Conservation (phyloP, 2,888 invertebrate genomes). For the Blastobasis lacticolella region DNA sequence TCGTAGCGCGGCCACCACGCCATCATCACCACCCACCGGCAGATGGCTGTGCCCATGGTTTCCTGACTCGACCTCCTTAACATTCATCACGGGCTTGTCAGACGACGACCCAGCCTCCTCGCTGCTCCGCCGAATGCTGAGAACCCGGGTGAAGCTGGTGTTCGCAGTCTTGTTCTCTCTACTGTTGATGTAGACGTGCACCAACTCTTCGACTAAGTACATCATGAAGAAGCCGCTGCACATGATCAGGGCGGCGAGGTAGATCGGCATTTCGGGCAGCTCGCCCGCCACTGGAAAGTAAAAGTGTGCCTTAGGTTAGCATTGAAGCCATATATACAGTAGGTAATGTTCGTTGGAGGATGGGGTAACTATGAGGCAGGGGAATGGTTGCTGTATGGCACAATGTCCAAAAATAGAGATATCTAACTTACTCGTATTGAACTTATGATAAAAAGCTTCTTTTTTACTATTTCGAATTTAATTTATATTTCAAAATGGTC, state of each 20-base stretch:
- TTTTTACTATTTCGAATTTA: too few relatives aligned
- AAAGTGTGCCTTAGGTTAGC: too few relatives aligned
- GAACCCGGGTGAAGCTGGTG: conserved; percentile 42
- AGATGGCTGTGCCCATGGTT: conserved; percentile 44
- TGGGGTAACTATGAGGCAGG: too few relatives aligned
- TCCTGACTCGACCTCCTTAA: background rate
- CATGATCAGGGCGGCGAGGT: conserved; percentile 82
- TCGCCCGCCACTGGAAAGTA: conserved; percentile 44
- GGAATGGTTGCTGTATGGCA: too few relatives aligned
- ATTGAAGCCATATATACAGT: too few relatives aligned
- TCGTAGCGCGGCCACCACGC: conserved; percentile 71
- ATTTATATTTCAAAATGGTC: too few relatives aligned
- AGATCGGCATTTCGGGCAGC: conserved; percentile 73
- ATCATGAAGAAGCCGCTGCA: conserved; percentile 84
- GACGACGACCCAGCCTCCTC: conserved; percentile 15
- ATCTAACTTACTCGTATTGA: too few relatives aligned
- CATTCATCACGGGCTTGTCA: background rate
- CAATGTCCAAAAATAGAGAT: too few relatives aligned
- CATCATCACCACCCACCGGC: conserved; percentile 31
- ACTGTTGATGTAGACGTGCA: conserved; percentile 79
- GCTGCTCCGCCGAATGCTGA: conserved; percentile 55
- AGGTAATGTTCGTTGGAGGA: too few relatives aligned
- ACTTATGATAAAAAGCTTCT: too few relatives aligned
- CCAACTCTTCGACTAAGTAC: conserved; percentile 85
- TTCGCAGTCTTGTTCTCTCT: conserved; percentile 51